A percentile compares a stretch with the other conserved stretches of the same genome.
These are phyloP conservation scores for Cecidostiba fungosa DNA, from an alignment of 2,888 invertebrate genomes.

Conservation along the genomic window DNA sequence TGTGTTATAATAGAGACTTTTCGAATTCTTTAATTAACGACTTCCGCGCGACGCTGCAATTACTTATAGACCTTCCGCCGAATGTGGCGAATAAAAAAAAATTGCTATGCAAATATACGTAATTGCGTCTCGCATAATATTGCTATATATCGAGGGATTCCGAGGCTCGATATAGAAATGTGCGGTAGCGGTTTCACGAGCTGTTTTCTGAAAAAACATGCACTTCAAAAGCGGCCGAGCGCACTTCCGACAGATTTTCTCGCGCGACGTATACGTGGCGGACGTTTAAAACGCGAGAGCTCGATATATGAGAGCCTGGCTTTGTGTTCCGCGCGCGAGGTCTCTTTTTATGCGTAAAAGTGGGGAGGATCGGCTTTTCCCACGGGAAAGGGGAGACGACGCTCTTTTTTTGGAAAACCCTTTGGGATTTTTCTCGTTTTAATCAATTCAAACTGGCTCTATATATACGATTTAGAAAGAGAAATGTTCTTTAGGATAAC, in stretches of 20 bases:
- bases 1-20: background rate
- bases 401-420: background rate
- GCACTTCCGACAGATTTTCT: constrained; percentile 49
- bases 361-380: background rate
- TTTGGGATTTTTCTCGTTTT: no score
- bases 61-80: background rate
- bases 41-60: background rate
- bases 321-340: background rate
- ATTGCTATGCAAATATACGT: background rate
- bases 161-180: constrained; percentile 27
- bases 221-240: constrained; percentile 45
- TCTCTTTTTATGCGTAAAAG: background rate
- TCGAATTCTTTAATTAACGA: background rate
- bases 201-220: constrained; percentile 54
- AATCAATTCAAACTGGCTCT: no score
- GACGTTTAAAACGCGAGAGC: background rate
- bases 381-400: no score
- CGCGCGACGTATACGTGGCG: background rate
- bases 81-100: background rate
- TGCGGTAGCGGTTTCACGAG: constrained; percentile 4
- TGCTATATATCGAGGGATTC: constrained; percentile 18
- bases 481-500: no score
- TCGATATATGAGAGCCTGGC: constrained; percentile 11
- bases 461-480: no score
- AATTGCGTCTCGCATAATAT: background rate